Base-by-base conservation (phyloP, 2,888 invertebrate species). In the Ornithoptera priamus region DNA sequence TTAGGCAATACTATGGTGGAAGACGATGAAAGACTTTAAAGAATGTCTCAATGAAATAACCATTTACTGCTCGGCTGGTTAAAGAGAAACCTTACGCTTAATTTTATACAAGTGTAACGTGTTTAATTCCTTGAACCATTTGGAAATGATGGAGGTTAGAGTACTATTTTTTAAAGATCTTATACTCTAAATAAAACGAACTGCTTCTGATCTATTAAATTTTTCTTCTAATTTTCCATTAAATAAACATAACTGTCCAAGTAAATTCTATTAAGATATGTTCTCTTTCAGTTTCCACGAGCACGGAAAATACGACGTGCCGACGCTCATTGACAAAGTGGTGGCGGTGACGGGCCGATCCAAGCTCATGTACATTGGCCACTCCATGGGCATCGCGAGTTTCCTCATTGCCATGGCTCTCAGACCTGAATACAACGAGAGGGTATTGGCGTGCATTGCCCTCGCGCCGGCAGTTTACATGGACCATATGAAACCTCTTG, bases 331-430 rank as follows among this genome's bases (percentile, higher is more conserved):
- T 50, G 93, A 94, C 78, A 84, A 86, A 61, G 86, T 94, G 1
- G 79, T 92, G 5, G 81, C 88, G 72, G 80, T 89, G 46, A 92
- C 91, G 22, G 82, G 92, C 69, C 72, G 92, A 69, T 59, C 80
- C 1, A 87, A 84, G 72, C 22, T 92, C 57, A 78, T 94, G 73
- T 94, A 92, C 85, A 80, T 94, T 22, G 94, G 94, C 1, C 94
- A 94, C 81, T 94, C 94, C 1, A 90, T 95, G 88, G 94, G 94
- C 1, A 89, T 93, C 8, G 93, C 93, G 36, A 90, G 87, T 10
- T 93, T 93, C 75, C 92, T 94, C 82, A 92, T 93, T 71, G 94
- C 93, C 87, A 85, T 93, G 77, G 85, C 93, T 0, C 86, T 90
- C 72, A 85, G 84, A 68, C 94, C 94, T 0, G 93, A 94, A 73